Evolutionary conservation across 2,797 vertebrate genomes (phyloP), one percentile per base, ranked within the genome.

Genomic region (Furcifer pardalis): DNA sequence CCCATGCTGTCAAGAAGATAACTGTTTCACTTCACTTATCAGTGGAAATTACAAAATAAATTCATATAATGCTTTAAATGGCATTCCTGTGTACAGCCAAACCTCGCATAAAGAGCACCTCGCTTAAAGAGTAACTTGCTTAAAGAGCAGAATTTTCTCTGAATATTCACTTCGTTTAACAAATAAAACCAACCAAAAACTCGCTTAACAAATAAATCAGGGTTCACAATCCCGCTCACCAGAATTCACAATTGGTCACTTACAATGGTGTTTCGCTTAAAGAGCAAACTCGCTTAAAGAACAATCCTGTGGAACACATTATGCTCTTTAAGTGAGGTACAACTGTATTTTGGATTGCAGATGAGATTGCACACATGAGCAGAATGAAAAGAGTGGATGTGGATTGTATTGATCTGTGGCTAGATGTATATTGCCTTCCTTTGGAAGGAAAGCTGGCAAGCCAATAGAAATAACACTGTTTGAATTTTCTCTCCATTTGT

Each of bases 401-500:
- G 65, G 49, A 1, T 5, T 6, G 10, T 82, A 77, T 15, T 63
- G 49, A 65, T 60, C 40, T 69, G 25, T 83, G 79, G 63, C 37
- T 90, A 42, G 85, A 15, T 65, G 0, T 82, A 13, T 81, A 37
- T 77, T 77, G n/a, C 89, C 49, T 89, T 89, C 27, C 5, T 19
- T 85, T 85, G 86, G 68, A 90, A 92, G 86, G 91, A 80, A 89
- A 90, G 52, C 73, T 89, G 82, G 77, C 78, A 77, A 91, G 63
- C 32, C 60, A 79, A 21, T 68, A 88, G 83, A 90, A 90, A 88
- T 88, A 84, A 84, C 86, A 63, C 27, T 23, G 1, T 8, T 74
- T 83, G 68, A 87, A 84, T 87, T 93, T 93, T 40, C 49, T 89
- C 76, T 89, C 77, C 75, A 23, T 91, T 84, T 92, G 62, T 87